Evolutionary conservation across 2,797 vertebrate species (phyloP), one percentile per base, ranked within the genome.

Genomic region (Hypotaenidia okinawae): DNA sequence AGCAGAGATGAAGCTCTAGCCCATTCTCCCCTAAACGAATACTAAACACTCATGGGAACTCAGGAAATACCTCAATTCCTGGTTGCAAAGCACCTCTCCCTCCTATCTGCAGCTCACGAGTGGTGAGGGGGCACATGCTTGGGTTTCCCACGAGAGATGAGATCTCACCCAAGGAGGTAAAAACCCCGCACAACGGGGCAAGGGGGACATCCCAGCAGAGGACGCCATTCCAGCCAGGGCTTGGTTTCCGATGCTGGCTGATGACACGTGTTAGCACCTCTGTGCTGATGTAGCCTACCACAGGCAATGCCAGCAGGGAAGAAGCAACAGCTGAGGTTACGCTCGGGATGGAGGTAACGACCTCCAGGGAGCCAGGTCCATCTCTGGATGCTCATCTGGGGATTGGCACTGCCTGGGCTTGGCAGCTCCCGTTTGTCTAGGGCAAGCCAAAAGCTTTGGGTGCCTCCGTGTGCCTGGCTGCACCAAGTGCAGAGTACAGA

Each of bases 341-440:
- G 0, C 37, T 24, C 28, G 2, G 19, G 10, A 23, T 2, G 2
- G 35, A 0, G 6, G 3, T 0, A 37, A 0, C 70, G 7, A 6
- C 37, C 37, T 6, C 28, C 58, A 23, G 43, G 15, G 25, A 82
- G 33, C 11, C 72, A 35, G 10, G 30, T 6, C 55, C 61, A 19
- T 3, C 57, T 66, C 52, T 32, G 62, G 57, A 27, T 15, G 32
- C 39, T 73, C 67, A 43, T 1, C 72, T 13, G 41, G 37, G 25
- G 28, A 47, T 3, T 2, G 19, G 79, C 69, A 33, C 55, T 24
- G 69, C 69, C 69, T 33, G 64, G 55, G 52, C 74, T 84, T 6
- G 1, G 27, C 77, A 80, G 78, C 51, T 72, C 11, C 78, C 37
- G 57, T 68, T 47, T 63, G 47, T 0, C n/a, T 2, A 17, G 64